Conservation (phyloP, 1,140 invertebrate genomes). For the Drosophila subpulchrella region DNA sequence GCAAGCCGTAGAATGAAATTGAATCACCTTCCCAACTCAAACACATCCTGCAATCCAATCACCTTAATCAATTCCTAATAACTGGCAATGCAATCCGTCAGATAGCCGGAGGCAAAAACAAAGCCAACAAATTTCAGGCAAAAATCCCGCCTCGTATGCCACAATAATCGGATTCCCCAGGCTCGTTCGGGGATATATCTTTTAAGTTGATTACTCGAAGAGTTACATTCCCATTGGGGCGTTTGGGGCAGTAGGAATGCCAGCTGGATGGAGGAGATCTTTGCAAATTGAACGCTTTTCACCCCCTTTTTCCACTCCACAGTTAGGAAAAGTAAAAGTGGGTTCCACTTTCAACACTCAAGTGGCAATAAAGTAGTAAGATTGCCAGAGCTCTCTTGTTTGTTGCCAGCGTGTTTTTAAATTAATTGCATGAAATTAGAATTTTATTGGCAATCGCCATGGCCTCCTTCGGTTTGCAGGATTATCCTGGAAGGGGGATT, state of each 20-base stretch:
- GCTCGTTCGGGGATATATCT: conserved; percentile 15
- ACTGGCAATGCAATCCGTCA: neutral
- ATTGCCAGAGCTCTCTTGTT: conserved; percentile 23
- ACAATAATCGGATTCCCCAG: conserved; percentile 30
- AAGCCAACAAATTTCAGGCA: conserved; percentile 18
- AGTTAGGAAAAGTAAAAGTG: neutral
- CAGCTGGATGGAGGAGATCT: conserved; percentile 3
- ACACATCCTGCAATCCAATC: conserved; percentile 20
- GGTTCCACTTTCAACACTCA: conserved; percentile 9
- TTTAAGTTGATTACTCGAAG: conserved; percentile 39
- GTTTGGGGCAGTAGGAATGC: conserved; percentile 7
- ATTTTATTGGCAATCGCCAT: conserved; percentile 39
- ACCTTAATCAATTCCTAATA: conserved; percentile 12
- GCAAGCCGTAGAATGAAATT: neutral
- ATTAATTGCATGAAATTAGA: conserved; percentile 46
- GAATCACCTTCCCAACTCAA: conserved; percentile 10
- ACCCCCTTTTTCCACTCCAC: neutral
- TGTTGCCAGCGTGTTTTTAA: conserved; percentile 44
- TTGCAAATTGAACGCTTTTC: conserved; percentile 28
- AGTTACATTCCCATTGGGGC: conserved; percentile 8
- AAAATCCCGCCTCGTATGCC: conserved; percentile 10
- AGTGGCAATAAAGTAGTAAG: conserved; percentile 47
- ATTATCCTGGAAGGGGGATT: neutral
- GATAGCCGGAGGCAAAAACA: conserved; percentile 15
- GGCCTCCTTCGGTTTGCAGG: neutral